A percentile compares a stretch with the other conserved stretches of the same genome.
phyloP scores from a whole-genome alignment of 2,797 vertebrate genomes.

The Hemitrygon akajei region DNA sequence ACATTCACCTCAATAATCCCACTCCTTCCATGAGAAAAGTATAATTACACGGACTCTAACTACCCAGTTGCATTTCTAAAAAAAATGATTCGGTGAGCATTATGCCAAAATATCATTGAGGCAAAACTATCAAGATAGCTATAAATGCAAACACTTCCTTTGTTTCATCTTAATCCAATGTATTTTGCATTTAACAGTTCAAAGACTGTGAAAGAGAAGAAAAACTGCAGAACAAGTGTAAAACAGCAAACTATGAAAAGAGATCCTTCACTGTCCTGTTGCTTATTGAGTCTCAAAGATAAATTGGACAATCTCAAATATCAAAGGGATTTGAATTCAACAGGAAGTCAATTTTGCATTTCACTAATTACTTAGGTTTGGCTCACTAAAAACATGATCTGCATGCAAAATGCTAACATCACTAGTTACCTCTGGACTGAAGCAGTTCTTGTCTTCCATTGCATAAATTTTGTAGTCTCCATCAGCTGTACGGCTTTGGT shows the following conservation, averaged over 20 bases:
- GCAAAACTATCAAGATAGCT: not conserved
- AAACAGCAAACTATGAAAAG: not conserved
- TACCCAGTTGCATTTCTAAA: not conserved
- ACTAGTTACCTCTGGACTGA: slow-evolving; percentile 89
- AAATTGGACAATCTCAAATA: not conserved
- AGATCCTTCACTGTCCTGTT: not conserved
- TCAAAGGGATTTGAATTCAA: not conserved
- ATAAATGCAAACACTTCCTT: not conserved
- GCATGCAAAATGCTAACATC: not conserved
- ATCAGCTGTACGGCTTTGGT: slow-evolving; percentile 75
- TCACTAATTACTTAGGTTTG: not conserved
- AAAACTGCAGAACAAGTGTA: too few relatives aligned
- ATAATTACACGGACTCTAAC: not conserved
- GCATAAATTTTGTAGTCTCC: slow-evolving; percentile 83
- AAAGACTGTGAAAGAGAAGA: not conserved
- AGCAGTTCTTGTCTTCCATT: slow-evolving; percentile 71
- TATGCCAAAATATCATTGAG: not conserved
- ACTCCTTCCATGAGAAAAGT: not conserved
- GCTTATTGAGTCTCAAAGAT: not conserved
- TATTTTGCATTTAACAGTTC: not conserved
- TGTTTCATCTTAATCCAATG: not conserved
- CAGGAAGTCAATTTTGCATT: slow-evolving; percentile 25
- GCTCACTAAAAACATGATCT: not conserved
- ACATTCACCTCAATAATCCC: not conserved
- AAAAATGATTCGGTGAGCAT: too few relatives aligned